Evolutionary conservation across 2,888 invertebrate genomes (phyloP).

Genomic region (Serripes groenlandicus): DNA sequence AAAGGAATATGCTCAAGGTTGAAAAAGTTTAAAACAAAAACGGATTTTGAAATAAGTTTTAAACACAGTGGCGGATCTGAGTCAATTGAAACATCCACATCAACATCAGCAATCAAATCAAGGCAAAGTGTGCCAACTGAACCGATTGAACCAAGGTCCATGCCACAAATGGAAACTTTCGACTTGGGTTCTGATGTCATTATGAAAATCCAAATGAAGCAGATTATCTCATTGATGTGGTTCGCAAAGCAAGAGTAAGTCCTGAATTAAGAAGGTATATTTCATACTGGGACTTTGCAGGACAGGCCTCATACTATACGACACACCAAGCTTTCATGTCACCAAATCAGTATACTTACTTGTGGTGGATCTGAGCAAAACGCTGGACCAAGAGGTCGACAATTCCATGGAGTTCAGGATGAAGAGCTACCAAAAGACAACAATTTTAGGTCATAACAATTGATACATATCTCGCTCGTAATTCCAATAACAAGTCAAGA

Average conservation of each 20-base stretch:
- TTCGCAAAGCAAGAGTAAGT: neutral
- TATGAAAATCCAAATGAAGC: too few species aligned
- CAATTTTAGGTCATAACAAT: constrained; percentile 11
- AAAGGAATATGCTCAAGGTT: neutral
- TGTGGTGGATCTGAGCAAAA: constrained; percentile 20
- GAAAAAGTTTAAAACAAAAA: neutral
- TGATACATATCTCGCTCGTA: too few species aligned
- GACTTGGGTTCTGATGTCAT: constrained; percentile 6
- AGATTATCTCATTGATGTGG: neutral
- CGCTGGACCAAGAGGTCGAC: neutral
- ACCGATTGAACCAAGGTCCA: too few species aligned
- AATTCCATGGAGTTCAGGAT: constrained; percentile 11
- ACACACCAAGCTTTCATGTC: constrained; percentile 32
- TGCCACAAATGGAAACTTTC: too few species aligned
- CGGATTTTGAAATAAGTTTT: neutral
- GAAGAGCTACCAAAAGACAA: neutral
- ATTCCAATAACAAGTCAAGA: too few species aligned
- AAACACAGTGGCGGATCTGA: neutral
- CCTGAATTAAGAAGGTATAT: constrained; percentile 11
- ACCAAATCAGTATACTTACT: constrained; percentile 8
- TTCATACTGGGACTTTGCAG: constrained; percentile 33
- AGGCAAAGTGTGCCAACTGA: too few species aligned
- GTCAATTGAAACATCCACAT: neutral
- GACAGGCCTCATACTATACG: constrained; percentile 24
- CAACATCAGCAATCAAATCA: neutral